A percentile compares a stretch with the other conserved stretches of the same genome.
Evolutionary conservation across 2,113 vertebrate genomes (phyloP).

Genomic region (Diadophis punctatus): DNA sequence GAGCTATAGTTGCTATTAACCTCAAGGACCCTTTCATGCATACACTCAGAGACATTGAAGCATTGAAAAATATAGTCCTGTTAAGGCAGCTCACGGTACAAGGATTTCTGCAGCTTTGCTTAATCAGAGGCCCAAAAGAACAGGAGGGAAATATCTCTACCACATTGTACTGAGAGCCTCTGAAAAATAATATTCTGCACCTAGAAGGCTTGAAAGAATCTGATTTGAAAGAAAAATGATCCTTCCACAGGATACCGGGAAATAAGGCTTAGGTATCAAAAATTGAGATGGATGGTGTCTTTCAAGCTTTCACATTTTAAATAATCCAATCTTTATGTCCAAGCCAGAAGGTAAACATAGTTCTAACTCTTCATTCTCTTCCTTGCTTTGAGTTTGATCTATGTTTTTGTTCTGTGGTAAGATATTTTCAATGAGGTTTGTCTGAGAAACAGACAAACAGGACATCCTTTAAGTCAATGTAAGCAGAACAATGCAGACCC

Average conservation of each 20-base stretch:
- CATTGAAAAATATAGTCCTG: neutral
- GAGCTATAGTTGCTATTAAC: neutral
- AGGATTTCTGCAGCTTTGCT: neutral
- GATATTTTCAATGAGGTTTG: neutral
- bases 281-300: neutral
- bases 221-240: neutral
- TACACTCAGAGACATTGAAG: neutral
- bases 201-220: neutral
- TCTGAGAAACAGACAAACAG: neutral
- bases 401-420: neutral
- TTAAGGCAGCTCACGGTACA: neutral
- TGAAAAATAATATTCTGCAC: neutral
- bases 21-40: neutral
- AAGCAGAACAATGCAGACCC: neutral
- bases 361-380: neutral
- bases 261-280: neutral
- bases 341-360: neutral
- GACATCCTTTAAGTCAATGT: neutral
- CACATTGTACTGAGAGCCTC: neutral
- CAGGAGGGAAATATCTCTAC: neutral
- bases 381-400: neutral
- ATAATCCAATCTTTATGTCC: constrained; percentile 10
- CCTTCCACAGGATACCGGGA: neutral
- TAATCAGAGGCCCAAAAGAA: neutral
- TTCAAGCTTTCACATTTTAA: neutral